Conservation (phyloP, 1,140 invertebrate species). For the Hycleus phaleratus region DNA sequence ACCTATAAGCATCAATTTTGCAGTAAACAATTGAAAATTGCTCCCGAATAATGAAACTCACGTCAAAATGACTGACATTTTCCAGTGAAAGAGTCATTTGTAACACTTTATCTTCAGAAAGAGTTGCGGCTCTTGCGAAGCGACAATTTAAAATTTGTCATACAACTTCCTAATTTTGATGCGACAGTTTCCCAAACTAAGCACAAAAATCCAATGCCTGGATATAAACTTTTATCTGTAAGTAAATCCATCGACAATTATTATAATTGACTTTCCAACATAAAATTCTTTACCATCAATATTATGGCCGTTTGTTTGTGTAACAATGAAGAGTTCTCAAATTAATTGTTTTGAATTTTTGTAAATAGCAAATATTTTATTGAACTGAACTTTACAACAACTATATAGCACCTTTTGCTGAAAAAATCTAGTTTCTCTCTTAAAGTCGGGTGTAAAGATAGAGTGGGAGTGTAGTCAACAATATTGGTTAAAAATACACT, state of each 20-base stretch:
- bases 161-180: constrained; percentile 62
- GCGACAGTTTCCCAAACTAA: constrained; percentile 86
- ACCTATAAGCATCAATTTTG: no score
- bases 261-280: no score
- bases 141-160: constrained; percentile 78
- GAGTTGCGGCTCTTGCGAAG: constrained; percentile 73
- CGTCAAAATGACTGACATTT: constrained; percentile 72
- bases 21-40: no score
- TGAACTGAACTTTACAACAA: no score
- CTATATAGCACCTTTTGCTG: no score
- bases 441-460: no score
- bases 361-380: not conserved
- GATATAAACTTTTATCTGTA: constrained; percentile 63
- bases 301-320: constrained; percentile 63
- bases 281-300: constrained; percentile 56
- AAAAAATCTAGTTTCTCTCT: no score
- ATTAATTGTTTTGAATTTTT: constrained; percentile 39
- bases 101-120: constrained; percentile 51
- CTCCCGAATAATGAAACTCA: constrained; percentile 69
- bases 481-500: no score
- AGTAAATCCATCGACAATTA: no score
- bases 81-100: constrained; percentile 79
- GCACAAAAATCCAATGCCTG: constrained; percentile 79
- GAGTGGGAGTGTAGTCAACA: no score
- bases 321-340: constrained; percentile 55